Percentiles rank a stretch among this genome's conserved stretches.
phyloP scores from a whole-genome alignment of 2,888 invertebrate species.

The Rotaria socialis region DNA sequence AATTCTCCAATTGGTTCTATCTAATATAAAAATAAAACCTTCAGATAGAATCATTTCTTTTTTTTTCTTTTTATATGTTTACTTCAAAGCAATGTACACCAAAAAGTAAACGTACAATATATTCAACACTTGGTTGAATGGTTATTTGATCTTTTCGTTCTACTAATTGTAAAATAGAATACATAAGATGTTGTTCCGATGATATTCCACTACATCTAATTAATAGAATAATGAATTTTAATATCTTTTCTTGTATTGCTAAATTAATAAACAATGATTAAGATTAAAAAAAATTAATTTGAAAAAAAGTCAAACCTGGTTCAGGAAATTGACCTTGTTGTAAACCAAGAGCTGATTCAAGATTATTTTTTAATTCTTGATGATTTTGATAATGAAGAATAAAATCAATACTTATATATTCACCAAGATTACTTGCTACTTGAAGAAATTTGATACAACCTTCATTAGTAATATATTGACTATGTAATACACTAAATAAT shows the following conservation, averaged over 20 bases:
- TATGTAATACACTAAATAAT: neutral
- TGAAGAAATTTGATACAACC: neutral
- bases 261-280: neutral
- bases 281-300: too few species aligned
- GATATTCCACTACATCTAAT: constrained; percentile 56
- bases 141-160: constrained; percentile 76
- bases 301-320: neutral
- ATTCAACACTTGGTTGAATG: constrained; percentile 96
- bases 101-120: constrained; percentile 93
- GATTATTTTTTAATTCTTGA: neutral
- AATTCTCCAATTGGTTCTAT: constrained; percentile 91
- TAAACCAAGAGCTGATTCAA: neutral
- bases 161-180: constrained; percentile 94
- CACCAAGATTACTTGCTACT: neutral
- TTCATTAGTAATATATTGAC: neutral
- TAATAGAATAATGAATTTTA: neutral
- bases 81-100: constrained; percentile 97
- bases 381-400: neutral
- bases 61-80: constrained; percentile 48
- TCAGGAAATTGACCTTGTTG: neutral
- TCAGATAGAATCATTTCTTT: too few species aligned
- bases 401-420: neutral
- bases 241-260: neutral
- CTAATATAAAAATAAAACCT: constrained; percentile 59
- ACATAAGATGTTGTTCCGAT: constrained; percentile 73